Evolutionary conservation across 2,888 invertebrate genomes (phyloP), one percentile per base, ranked within the genome.

Genomic region (Agrochola circellaris): DNA sequence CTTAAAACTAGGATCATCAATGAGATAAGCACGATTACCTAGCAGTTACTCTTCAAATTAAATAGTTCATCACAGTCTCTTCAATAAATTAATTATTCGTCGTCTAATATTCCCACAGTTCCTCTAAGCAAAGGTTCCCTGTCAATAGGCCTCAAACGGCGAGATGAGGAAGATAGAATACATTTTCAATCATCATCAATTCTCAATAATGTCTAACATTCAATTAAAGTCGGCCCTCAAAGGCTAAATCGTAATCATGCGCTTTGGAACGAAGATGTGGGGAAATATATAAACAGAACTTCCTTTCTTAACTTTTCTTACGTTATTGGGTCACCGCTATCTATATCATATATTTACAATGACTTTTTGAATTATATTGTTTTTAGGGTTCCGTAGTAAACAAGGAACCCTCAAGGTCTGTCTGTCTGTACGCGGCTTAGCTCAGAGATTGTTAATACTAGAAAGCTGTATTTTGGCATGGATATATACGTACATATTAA

Each of bases 171-270:
- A 67, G 84, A 83, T 73, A 73, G 70, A 84, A 87, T 84, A 84
- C 84, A 87, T 83, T 80, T 87, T 74, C 87, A 84, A 88, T 86
- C 84, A 80, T 83, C 77, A 88, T 86, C 69, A 81, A 73, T 75
- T 83, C 80, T 66, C 71, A 86, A 86, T 88, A 83, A 86, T 88
- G 83, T 77, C 79, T 77, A 76, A 86, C 87, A 77, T 84, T 83
- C 84, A 88, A 88, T 88, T 77, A 86, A 71, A 70, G 68, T 45
- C 58, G 13, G 64, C 56, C 26, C 67, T 77, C 84, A 83, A 88
- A 86, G 84, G 84, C 66, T 73, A 77, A 75, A 66, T 64, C 56
- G 75, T 83, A 80, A 83, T 86, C 84, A 80, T 80, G 75, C 42
- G 76, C 83, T 77, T 75, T 74, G 51, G 23, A 56, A 69, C 88